These are phyloP conservation scores for Harpagus bidentatus DNA, from an alignment of 2,113 vertebrate species.

Conservation along the genomic window DNA sequence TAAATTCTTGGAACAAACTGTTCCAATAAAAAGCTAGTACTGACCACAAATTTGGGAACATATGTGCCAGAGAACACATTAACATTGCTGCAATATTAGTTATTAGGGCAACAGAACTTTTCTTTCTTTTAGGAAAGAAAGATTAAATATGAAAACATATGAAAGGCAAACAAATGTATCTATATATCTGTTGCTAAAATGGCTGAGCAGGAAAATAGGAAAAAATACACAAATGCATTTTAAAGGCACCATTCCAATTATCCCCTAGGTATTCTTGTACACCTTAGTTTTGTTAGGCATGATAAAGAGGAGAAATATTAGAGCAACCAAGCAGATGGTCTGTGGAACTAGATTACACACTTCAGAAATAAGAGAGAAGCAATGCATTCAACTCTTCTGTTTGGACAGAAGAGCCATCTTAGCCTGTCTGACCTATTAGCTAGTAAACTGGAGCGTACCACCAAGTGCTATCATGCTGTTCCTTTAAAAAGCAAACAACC, in stretches of 20 bases:
- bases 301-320: slow-evolving; percentile 31
- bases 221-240: background rate
- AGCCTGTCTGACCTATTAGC: slow-evolving; percentile 49
- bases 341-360: slow-evolving; percentile 56
- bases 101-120: background rate
- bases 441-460: background rate
- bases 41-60: background rate
- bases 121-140: background rate
- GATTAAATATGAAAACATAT: background rate
- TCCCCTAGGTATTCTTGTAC: background rate
- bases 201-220: background rate
- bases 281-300: slow-evolving; percentile 28
- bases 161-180: background rate
- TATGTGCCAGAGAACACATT: background rate
- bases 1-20: background rate
- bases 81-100: background rate
- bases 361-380: slow-evolving; percentile 51
- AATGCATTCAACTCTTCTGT: slow-evolving; percentile 51
- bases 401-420: slow-evolving; percentile 52
- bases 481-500: slow-evolving; percentile 35
- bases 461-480: slow-evolving; percentile 41
- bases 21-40: background rate
- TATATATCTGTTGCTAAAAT: background rate
- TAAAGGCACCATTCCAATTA: slow-evolving; percentile 10
- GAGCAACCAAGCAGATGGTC: slow-evolving; percentile 25